Evolutionary conservation across 2,888 invertebrate genomes (phyloP), one percentile per base, ranked within the genome.

Genomic region (Chromoteleia sp.): DNA sequence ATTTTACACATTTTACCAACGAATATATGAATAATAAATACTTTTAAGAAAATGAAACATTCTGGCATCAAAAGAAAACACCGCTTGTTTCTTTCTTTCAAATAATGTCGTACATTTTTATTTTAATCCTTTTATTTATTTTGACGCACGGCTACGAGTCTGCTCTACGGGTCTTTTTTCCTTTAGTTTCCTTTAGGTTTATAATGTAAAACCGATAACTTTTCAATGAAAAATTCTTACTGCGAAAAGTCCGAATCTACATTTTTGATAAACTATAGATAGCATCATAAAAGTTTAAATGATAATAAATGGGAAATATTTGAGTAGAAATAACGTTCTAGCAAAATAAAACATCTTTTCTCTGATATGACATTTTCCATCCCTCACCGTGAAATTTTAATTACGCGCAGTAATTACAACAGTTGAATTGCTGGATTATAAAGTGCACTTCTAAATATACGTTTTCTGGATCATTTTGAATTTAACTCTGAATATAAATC

Each of bases 41-140:
- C 43, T 45, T 61, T 45, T 41, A 61, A 30, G 61, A 45, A 61
- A 45, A 61, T 45, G 30, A 45, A 45, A 61, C 25, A 43, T 59
- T 59, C 15, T n/a, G 39, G 25, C 33, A 14, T 39, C 12, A 41
- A 41, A 58, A 58, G 21, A 58, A 39, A 39, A 33, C 33, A 10
- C 1, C 39, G 14, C 39, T 12, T 39, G 3, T 39, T 39, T n/a
- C 39, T 39, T 39, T 39, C 41, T n/a, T 12, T 10, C 14, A 21
- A 39, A 58, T 25, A 41, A 25, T 25, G 14, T 7, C 21, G 10
- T 25, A 21, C 21, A 41, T 43, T 43, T 59, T 10, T 19, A 59
- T 21, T 59, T 21, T 43, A 25, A 15, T 43, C 36, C n/a, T 43
- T 41, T 41, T 59, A 59, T 59, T 29, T 43, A 5, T 59, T 59